These are phyloP conservation scores for Magallana gigas DNA, from an alignment of 1,140 invertebrate genomes.

Conservation along the genomic window DNA sequence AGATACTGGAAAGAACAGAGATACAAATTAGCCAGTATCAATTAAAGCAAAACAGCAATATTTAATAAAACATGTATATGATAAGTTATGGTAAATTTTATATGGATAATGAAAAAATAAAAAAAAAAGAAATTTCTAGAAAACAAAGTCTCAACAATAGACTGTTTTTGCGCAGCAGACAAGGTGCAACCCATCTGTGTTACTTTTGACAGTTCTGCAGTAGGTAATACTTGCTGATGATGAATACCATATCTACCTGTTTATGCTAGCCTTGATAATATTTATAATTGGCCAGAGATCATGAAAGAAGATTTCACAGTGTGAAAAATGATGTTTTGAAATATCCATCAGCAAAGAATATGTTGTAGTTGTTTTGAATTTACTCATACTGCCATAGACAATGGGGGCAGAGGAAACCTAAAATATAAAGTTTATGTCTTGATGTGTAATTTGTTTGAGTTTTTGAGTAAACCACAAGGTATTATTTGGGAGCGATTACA, in stretches of 20 bases:
- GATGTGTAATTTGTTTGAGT: constrained; percentile 9
- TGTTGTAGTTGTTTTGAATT: constrained; percentile 28
- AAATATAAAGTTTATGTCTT: background rate
- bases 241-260: background rate
- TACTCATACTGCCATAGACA: background rate
- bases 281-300: background rate
- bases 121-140: no score
- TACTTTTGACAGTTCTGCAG: constrained; percentile 9
- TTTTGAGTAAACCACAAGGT: constrained; percentile 20
- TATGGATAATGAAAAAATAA: no score
- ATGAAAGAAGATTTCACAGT: constrained; percentile 1
- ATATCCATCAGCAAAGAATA: background rate
- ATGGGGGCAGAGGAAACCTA: background rate
- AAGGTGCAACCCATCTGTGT: background rate
- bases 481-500: background rate
- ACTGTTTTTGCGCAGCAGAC: background rate
- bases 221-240: constrained; percentile 18
- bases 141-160: no score
- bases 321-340: background rate
- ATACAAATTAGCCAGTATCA: no score
- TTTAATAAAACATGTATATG: no score
- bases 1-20: no score
- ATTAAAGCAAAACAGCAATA: no score
- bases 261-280: background rate
- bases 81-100: no score